These are phyloP conservation scores for Turritopsis rubra DNA, from an alignment of 30 jellyfish, hydroid and myxozoan species.

Conservation along the genomic window DNA sequence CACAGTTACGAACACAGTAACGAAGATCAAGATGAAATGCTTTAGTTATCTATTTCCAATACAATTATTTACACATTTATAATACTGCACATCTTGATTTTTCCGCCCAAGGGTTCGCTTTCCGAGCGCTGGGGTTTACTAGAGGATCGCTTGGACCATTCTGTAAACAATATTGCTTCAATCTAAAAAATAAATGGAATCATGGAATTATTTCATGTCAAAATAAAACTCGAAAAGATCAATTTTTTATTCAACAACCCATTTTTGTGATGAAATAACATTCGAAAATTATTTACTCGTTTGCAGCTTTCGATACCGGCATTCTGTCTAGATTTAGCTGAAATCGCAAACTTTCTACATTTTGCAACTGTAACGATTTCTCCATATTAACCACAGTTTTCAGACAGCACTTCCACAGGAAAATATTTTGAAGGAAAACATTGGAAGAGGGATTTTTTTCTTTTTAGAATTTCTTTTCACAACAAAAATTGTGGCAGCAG, in stretches of 20 bases:
- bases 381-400: constrained; percentile 38
- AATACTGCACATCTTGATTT: constrained; percentile 74
- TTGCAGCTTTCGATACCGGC: constrained; percentile 93
- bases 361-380: constrained; percentile 68
- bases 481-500: background rate
- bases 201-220: background rate
- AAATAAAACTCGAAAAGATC: no score
- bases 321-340: constrained; percentile 71
- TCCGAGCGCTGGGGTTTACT: constrained; percentile 84
- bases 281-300: constrained; percentile 63
- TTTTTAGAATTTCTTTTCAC: background rate
- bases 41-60: background rate
- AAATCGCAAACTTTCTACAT: constrained; percentile 67
- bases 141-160: constrained; percentile 83
- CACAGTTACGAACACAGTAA: no score
- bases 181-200: constrained; percentile 19
- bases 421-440: background rate
- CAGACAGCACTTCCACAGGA: background rate
- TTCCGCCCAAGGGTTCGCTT: constrained; percentile 98
- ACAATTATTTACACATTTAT: background rate
- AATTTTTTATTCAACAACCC: background rate
- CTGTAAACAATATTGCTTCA: constrained; percentile 79
- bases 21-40: no score
- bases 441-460: background rate
- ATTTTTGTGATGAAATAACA: background rate